phyloP scores from a whole-genome alignment of 1,140 invertebrate species.

The Ganaspis sp. region DNA sequence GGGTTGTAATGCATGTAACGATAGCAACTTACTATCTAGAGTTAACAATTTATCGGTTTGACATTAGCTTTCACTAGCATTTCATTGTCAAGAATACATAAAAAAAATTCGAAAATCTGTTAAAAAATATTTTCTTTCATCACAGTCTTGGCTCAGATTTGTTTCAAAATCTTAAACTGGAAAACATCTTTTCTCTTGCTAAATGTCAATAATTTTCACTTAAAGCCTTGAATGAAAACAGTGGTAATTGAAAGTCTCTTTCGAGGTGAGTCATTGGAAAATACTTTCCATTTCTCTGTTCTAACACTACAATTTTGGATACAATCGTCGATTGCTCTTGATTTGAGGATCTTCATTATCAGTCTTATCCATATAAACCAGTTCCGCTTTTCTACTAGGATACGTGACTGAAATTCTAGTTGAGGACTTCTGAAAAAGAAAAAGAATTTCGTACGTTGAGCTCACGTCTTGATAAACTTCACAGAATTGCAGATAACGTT shows the following conservation, averaged over 20 bases:
- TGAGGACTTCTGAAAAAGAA: neutral
- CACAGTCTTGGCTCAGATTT: constrained; percentile 14
- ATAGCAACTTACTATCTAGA: neutral
- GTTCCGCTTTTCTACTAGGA: constrained; percentile 59
- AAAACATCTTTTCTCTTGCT: neutral
- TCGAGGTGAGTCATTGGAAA: neutral
- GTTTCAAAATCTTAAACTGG: neutral
- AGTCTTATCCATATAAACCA: constrained; percentile 67
- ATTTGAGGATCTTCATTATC: constrained; percentile 61
- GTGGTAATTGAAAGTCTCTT: neutral
- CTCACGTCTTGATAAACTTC: no score
- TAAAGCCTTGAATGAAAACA: neutral
- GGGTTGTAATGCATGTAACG: no score
- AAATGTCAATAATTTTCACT: neutral
- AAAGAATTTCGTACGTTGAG: no score
- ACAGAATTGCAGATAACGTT: no score
- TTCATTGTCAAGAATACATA: neutral
- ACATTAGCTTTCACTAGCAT: neutral
- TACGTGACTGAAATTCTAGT: constrained; percentile 30
- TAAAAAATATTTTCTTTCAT: constrained; percentile 23
- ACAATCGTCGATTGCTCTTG: constrained; percentile 63
- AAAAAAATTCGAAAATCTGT: neutral
- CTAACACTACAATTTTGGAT: constrained; percentile 51
- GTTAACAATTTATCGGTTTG: no score
- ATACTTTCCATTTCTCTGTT: neutral